Evolutionary conservation across 2,888 invertebrate species (phyloP), one percentile per base, ranked within the genome.

Genomic region (Drosophila yooni): DNA sequence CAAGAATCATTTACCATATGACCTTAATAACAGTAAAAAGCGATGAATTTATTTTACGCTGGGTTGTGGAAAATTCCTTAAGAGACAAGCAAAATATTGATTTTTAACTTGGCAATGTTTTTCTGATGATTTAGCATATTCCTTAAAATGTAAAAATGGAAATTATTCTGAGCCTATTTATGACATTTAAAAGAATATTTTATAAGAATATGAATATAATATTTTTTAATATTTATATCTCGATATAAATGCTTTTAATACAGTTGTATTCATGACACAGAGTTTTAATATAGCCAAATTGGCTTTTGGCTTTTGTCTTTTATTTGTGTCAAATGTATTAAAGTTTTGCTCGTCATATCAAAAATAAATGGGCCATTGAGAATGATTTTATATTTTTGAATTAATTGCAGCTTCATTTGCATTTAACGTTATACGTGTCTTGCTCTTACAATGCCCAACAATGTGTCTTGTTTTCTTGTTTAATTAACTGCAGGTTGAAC

Each of bases 401-500:
- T 57, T 27, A 25, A 57, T 29, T 29, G 34, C 15, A 46, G 13
- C 27, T 46, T 46, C 25, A 46, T 46, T 29, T 50, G 29, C 29
- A 50, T 50, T 50, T 25, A 2, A 46, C 25, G 3, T 25, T 25
- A 8, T 27, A 4, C 8, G 15, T 46, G 25, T 8, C 15, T 21
- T 53, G 34, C 10, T 8, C 7, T 1, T 4, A n/a, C 18, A n/a
- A 10, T 21, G n/a, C 3, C 7, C 1, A 40, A 29, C n/a, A 57
- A 46, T 29, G 6, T 8, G 13, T 6, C 0, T 50, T 57, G 10
- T 27, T 34, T 21, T 13, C 8, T 34, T n/a, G 27, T 29, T 46
- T 46, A 36, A 40, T 57, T 36, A n/a, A 34, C 5, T 59, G 10
- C 3, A n/a, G n/a, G 38, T 13, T 13, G 46, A 68, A 36, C 31